Evolutionary conservation across 92 coral and sea anemone species (phyloP).

Genomic region (Siderastrea radians): DNA sequence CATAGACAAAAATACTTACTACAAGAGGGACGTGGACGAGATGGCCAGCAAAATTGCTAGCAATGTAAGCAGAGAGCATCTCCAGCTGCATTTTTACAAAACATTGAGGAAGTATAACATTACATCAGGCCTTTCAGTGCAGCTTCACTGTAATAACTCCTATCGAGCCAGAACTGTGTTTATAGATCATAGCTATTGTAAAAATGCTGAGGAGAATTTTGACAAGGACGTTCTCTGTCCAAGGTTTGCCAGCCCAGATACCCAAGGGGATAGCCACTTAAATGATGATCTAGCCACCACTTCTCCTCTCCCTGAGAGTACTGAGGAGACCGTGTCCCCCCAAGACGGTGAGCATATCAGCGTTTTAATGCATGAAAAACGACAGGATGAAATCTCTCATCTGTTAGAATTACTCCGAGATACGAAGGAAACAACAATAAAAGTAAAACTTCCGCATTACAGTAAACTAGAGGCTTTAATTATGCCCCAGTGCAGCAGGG

Average conservation of each 20-base stretch:
- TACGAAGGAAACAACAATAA: conserved; percentile 44
- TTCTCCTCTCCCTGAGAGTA: conserved; percentile 19
- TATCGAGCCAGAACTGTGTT: conserved; percentile 41
- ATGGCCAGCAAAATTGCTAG: conserved; percentile 35
- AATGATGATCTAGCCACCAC: conserved; percentile 17
- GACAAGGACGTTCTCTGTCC: conserved; percentile 29
- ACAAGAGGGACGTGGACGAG: conserved; percentile 35
- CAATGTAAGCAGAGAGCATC: conserved; percentile 35
- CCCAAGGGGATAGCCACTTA: background rate
- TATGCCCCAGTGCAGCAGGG: conserved; percentile 57
- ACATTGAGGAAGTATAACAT: conserved; percentile 38
- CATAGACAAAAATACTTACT: conserved; percentile 24
- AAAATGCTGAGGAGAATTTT: conserved; percentile 14
- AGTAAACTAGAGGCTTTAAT: conserved; percentile 43
- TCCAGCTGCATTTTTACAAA: conserved; percentile 48
- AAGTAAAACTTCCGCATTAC: conserved; percentile 45
- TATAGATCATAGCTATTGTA: conserved; percentile 35
- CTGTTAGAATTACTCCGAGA: conserved; percentile 21
- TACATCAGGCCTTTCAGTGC: conserved; percentile 46
- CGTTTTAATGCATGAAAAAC: conserved; percentile 27
- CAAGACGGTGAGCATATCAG: conserved; percentile 15
- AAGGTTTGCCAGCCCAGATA: conserved; percentile 22
- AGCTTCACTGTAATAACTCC: conserved; percentile 42
- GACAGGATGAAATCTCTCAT: conserved; percentile 17
- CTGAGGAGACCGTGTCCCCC: conserved; percentile 12